Base-by-base conservation (phyloP, 1,140 invertebrate species). In the Drosophila melanica region DNA sequence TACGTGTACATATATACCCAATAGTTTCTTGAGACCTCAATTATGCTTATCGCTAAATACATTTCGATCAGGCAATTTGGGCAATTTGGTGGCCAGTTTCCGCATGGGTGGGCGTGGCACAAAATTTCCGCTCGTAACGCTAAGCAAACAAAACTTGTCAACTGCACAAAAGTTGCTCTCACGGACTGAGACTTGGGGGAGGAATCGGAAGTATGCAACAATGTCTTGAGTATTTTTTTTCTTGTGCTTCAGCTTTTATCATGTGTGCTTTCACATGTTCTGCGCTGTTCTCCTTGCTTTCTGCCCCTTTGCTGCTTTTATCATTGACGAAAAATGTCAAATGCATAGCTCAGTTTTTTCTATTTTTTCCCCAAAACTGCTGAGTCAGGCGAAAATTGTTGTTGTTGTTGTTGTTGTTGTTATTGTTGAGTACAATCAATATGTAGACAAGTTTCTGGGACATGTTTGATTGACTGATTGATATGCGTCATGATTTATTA, bases 401-500 rank as follows among this genome's bases (percentile, higher is more conserved):
- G 71, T 68, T 27, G 5, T 23, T 76, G 53, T 79, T 77, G 53
- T 10, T 50, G 42, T 16, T 42, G 39, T 58, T 57, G 44, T 66
- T 65, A 12, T 47, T 65, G 33, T 50, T 12, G 33, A n/a, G 75
- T 48, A 86, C 72, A 86, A 87, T 86, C 82, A 82, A 87, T 87
- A 73, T 70, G 81, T 63, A 65, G 80, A 79, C 72, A 84, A 84
- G 70, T 73, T 79, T 82, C 54, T 67, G 51, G 57, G 71, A 37
- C 71, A 70, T 57, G 47, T 70, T 82, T 86, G 82, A 86, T 86
- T 86, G 82, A 86, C 82, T 86, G 82, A 86, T 86, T 86, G 82
- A 86, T 86, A 86, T 86, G 79, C 87, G 82, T 69, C 81, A 89
- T 86, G 82, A 86, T 86, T 86, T 86, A 89, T 86, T 81, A 77